Conservation (phyloP, 2,113 vertebrate species). For the Indicator indicator region DNA sequence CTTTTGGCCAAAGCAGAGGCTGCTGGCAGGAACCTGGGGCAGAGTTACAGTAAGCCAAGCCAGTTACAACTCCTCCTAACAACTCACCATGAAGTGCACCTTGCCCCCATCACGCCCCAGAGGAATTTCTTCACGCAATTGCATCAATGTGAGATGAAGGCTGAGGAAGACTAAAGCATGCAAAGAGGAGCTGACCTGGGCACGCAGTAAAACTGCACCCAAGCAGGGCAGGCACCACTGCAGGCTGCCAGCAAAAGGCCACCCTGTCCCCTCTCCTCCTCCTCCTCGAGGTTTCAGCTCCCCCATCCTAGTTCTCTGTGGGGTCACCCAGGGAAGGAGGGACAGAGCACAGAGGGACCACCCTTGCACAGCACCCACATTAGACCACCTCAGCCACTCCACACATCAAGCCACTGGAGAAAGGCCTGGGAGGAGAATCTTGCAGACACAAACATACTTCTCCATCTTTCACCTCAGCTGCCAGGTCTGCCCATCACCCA, state of each 20-base stretch:
- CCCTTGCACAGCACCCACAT: background rate
- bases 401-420: background rate
- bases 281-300: background rate
- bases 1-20: background rate
- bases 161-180: background rate
- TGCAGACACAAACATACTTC: background rate
- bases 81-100: fast-evolving
- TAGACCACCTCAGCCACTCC: background rate
- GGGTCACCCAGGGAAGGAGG: background rate
- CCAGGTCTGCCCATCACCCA: background rate
- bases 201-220: background rate
- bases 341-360: background rate
- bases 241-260: background rate
- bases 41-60: background rate
- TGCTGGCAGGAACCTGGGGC: background rate
- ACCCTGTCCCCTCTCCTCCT: background rate
- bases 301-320: background rate
- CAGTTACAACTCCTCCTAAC: background rate
- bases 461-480: background rate
- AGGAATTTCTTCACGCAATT: background rate
- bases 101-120: background rate
- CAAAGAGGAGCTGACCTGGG: background rate
- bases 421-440: background rate
- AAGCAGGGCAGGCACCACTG: background rate
- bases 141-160: background rate